Evolutionary conservation across 2,113 vertebrate genomes (phyloP).

Genomic region (Gulo gulo): DNA sequence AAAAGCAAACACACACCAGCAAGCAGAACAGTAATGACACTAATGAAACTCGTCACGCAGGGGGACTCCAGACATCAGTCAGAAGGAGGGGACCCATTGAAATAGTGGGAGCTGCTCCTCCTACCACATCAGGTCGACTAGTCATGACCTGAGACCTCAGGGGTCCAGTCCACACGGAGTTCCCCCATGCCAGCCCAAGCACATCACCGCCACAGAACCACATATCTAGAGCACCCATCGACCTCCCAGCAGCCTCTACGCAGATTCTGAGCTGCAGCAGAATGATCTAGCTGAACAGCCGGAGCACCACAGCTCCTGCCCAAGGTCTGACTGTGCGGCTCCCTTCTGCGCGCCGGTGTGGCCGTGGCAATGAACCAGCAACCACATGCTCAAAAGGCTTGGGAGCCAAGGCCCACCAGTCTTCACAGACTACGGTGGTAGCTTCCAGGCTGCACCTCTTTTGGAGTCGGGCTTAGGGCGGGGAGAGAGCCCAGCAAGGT

Average conservation of each 20-base stretch:
- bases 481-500: conserved; percentile 79
- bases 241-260: conserved; percentile 94
- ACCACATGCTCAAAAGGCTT: conserved; percentile 75
- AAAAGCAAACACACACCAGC: conserved; percentile 92
- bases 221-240: conserved; percentile 90
- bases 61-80: conserved; percentile 93
- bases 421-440: conserved; percentile 68
- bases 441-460: conserved; percentile 67
- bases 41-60: conserved; percentile 92
- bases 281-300: not conserved
- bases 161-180: conserved; percentile 94
- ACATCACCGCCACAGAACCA: conserved; percentile 94
- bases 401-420: conserved; percentile 72
- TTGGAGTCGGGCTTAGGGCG: conserved; percentile 71
- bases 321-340: conserved; percentile 73
- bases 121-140: conserved; percentile 95
- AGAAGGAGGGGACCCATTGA: conserved; percentile 90
- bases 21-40: conserved; percentile 95
- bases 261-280: conserved; percentile 87
- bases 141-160: conserved; percentile 94
- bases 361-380: conserved; percentile 80
- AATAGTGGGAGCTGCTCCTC: conserved; percentile 86
- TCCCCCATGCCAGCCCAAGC: conserved; percentile 96
- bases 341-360: conserved; percentile 72
- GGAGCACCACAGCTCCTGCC: conserved; percentile 70